Conservation (phyloP, 2,888 invertebrate genomes). For the Drosophila greeni region DNA sequence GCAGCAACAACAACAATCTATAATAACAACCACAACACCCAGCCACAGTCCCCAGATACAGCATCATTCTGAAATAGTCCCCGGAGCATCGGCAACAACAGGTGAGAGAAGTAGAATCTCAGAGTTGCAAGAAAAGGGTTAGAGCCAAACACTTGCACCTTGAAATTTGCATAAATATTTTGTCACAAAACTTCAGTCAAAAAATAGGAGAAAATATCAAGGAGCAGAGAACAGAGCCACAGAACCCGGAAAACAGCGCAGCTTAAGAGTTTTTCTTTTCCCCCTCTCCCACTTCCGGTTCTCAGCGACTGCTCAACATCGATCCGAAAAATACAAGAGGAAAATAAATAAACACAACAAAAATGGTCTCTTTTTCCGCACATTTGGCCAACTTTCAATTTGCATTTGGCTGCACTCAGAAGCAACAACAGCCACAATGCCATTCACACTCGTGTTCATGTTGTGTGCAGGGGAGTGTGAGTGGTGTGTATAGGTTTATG, state of each 20-base stretch:
- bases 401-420: conserved; percentile 54
- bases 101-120: conserved; percentile 51
- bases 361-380: conserved; percentile 48
- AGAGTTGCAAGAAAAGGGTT: background rate
- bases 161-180: conserved; percentile 45
- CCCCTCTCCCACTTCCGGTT: background rate
- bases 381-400: conserved; percentile 70
- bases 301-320: conserved; percentile 10
- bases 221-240: conserved; percentile 1
- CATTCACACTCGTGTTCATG: conserved; percentile 10
- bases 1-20: conserved; percentile 45
- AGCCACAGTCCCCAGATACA: conserved; percentile 47
- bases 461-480: background rate
- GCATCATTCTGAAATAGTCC: conserved; percentile 36
- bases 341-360: conserved; percentile 10
- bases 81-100: conserved; percentile 50
- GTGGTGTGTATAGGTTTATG: background rate
- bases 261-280: conserved; percentile 12
- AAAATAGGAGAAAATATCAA: conserved; percentile 6
- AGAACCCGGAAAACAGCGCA: conserved; percentile 3
- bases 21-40: conserved; percentile 46
- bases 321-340: conserved; percentile 22
- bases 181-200: conserved; percentile 33
- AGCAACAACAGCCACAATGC: conserved; percentile 39
- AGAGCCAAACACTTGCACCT: conserved; percentile 4